Conservation (phyloP, 2,797 vertebrate genomes). For the Discoglossus pictus region DNA sequence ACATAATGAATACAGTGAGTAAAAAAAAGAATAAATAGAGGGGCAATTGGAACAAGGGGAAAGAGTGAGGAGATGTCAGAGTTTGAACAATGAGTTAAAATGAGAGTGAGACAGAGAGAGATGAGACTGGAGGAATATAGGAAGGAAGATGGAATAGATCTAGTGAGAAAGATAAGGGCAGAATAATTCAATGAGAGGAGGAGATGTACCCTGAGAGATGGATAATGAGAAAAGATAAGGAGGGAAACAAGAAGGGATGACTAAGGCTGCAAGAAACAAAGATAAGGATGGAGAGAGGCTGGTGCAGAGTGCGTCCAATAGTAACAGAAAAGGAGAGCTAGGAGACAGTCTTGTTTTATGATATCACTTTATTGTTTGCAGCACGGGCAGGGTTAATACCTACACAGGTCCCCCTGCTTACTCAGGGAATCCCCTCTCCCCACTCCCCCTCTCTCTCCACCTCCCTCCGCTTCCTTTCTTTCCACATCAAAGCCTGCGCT, state of each 20-base stretch:
- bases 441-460: slow-evolving; percentile 9
- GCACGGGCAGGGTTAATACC: slow-evolving; percentile 34
- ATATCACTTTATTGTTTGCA: too few relatives aligned
- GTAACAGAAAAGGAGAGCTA: neutral
- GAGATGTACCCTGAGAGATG: slow-evolving; percentile 2
- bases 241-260: neutral
- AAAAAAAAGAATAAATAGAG: too few relatives aligned
- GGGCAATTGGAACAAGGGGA: neutral
- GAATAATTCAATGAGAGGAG: slow-evolving; percentile 19
- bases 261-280: neutral
- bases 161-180: neutral
- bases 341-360: too few relatives aligned
- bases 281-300: neutral
- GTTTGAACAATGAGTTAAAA: too few relatives aligned
- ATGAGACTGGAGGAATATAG: neutral
- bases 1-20: too few relatives aligned
- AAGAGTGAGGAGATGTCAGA: neutral
- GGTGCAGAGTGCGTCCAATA: neutral
- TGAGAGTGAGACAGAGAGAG: neutral
- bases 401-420: slow-evolving; percentile 7
- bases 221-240: neutral
- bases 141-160: too few relatives aligned
- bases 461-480: slow-evolving; percentile 19
- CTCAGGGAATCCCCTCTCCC: neutral
- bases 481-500: slow-evolving; percentile 40